Evolutionary conservation across 2,888 invertebrate species (phyloP).

Genomic region (Venustoraphidia nigricollis): DNA sequence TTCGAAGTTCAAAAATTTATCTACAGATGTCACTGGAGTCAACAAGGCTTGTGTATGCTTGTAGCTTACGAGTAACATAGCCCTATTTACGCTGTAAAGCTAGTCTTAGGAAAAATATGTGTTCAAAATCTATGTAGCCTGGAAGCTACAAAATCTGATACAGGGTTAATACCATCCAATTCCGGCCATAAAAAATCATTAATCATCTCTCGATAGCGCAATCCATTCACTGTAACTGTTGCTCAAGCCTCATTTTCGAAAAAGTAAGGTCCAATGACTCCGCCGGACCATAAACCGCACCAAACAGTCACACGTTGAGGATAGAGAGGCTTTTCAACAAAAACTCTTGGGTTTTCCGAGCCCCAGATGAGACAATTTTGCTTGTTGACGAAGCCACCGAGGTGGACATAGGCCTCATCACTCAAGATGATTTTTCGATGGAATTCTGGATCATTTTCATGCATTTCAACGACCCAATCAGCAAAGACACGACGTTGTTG

Average conservation of each 20-base stretch:
- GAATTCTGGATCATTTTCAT: constrained; percentile 1
- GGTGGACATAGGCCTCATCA: background rate
- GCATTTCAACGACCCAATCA: constrained; percentile 5
- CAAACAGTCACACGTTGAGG: constrained; percentile 7
- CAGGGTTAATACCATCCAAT: too few relatives aligned
- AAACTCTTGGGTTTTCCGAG: constrained; percentile 11
- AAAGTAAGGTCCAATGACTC: constrained; percentile 9
- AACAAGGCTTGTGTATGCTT: too few relatives aligned
- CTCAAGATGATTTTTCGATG: constrained; percentile 1
- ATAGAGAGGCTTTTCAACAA: constrained; percentile 8
- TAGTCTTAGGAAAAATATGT: too few relatives aligned
- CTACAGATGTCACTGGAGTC: too few relatives aligned
- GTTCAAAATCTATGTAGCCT: too few relatives aligned
- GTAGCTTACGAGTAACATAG: too few relatives aligned
- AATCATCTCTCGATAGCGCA: constrained; percentile 10
- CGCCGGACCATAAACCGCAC: constrained; percentile 8
- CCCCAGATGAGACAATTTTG: constrained; percentile 13
- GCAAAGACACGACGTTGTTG: constrained; percentile 6
- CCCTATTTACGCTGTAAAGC: too few relatives aligned
- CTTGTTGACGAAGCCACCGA: constrained; percentile 11
- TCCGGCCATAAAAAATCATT: constrained; percentile 9
- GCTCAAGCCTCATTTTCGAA: too few relatives aligned
- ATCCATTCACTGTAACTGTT: constrained; percentile 12
- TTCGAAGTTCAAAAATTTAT: too few relatives aligned
- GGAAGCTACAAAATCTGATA: too few relatives aligned